A percentile compares a stretch with the other conserved stretches of the same genome.
Evolutionary conservation across 1,140 invertebrate genomes (phyloP).

Genomic region (Mamestra configurata): DNA sequence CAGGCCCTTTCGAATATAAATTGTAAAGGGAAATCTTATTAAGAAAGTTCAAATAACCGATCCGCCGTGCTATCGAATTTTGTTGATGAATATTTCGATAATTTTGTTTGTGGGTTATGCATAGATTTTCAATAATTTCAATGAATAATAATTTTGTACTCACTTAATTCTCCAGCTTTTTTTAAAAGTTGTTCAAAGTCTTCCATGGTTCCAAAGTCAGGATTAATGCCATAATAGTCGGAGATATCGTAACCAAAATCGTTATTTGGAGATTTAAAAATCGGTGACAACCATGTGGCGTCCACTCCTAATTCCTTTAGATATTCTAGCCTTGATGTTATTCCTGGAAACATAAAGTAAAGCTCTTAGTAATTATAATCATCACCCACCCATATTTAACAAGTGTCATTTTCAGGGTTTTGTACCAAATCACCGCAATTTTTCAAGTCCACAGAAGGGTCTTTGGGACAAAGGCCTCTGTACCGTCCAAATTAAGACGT

Average conservation of each 20-base stretch:
- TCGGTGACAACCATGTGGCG: constrained; percentile 90
- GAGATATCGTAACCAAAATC: constrained; percentile 91
- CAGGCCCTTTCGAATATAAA: constrained; percentile 35
- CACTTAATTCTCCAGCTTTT: constrained; percentile 84
- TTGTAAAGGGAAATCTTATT: constrained; percentile 53
- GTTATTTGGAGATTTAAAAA: constrained; percentile 90
- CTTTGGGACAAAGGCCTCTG: neutral
- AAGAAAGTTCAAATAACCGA: constrained; percentile 54
- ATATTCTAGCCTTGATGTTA: constrained; percentile 88
- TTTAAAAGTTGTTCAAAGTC: constrained; percentile 89
- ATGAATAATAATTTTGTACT: constrained; percentile 64
- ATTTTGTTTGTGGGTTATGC: constrained; percentile 59
- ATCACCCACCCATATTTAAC: too few relatives aligned
- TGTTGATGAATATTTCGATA: constrained; percentile 53
- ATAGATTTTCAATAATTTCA: constrained; percentile 65
- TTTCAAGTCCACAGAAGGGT: too few relatives aligned
- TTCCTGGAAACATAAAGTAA: constrained; percentile 75
- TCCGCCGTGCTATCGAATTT: constrained; percentile 51
- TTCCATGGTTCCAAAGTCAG: constrained; percentile 89
- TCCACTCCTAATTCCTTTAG: constrained; percentile 89
- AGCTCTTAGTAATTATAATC: neutral
- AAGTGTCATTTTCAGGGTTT: too few relatives aligned
- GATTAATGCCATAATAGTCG: constrained; percentile 89
- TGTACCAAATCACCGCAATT: too few relatives aligned
- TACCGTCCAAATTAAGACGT: neutral